phyloP scores from a whole-genome alignment of 2,113 vertebrate genomes.

The Pagrus major region DNA sequence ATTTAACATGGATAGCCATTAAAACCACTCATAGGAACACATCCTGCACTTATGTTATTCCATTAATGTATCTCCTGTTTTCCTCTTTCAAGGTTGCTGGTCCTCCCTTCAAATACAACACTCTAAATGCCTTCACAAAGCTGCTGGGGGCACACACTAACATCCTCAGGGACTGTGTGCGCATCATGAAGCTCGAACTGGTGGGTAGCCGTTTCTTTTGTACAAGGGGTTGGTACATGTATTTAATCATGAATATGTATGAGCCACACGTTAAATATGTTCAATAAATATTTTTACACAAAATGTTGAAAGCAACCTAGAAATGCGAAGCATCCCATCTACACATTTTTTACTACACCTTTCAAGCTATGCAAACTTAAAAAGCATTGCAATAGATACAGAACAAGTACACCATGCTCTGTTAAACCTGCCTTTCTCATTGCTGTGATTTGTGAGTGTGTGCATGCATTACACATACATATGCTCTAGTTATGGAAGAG shows the following conservation, averaged over 20 bases:
- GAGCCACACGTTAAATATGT: background rate
- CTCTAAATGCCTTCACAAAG: conserved; percentile 98
- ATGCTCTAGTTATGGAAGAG: background rate
- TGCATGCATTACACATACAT: background rate
- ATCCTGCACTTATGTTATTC: background rate
- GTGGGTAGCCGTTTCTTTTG: conserved; percentile 81
- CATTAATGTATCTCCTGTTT: background rate
- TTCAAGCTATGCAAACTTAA: background rate
- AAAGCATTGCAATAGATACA: background rate
- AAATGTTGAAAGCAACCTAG: background rate
- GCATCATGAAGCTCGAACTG: conserved; percentile 99
- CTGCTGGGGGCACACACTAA: conserved; percentile 95
- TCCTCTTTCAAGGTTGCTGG: conserved; percentile 90
- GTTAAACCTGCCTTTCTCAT: background rate
- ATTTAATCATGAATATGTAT: background rate
- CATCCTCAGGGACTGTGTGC: conserved; percentile 98
- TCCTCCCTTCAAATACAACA: conserved; percentile 99
- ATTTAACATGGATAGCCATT: background rate
- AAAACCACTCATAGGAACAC: background rate
- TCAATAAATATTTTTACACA: background rate
- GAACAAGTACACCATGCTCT: background rate
- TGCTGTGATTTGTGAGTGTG: background rate
- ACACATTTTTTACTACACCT: background rate
- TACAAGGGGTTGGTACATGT: background rate
- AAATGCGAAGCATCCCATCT: no score